Percentiles rank a stretch among this genome's conserved stretches.
phyloP scores from a whole-genome alignment of 1,140 invertebrate genomes.

The Ceratosolen fusciceps region DNA sequence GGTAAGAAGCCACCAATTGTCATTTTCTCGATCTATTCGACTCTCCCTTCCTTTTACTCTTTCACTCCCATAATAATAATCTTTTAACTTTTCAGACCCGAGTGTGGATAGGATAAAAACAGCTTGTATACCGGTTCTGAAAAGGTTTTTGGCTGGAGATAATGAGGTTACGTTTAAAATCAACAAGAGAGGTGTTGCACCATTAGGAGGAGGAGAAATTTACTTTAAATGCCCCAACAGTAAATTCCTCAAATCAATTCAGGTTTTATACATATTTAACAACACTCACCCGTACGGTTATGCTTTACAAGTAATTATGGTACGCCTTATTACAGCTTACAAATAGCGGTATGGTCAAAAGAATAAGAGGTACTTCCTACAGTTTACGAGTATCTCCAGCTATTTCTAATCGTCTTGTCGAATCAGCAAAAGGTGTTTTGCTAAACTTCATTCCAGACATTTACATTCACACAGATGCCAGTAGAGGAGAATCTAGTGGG shows the following conservation, averaged over 20 bases:
- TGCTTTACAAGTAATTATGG: constrained; percentile 5
- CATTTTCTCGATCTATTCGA: no score
- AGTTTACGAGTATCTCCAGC: constrained; percentile 91
- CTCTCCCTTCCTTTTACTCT: no score
- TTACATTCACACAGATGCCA: constrained; percentile 94
- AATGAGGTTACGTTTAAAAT: constrained; percentile 91
- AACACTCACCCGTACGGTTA: background rate
- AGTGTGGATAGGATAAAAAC: constrained; percentile 90
- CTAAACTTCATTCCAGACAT: constrained; percentile 95
- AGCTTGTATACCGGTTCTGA: constrained; percentile 84
- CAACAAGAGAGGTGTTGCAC: constrained; percentile 84
- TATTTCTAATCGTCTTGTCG: constrained; percentile 92
- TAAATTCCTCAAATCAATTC: constrained; percentile 77
- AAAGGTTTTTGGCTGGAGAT: constrained; percentile 89
- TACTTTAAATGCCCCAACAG: constrained; percentile 89
- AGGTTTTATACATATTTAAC: constrained; percentile 67
- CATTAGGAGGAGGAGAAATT: constrained; percentile 92
- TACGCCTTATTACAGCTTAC: constrained; percentile 63
- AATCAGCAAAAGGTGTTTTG: constrained; percentile 91
- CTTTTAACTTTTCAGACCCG: constrained; percentile 74
- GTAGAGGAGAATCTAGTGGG: constrained; percentile 86
- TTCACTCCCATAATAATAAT: background rate
- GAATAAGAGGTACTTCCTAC: constrained; percentile 91
- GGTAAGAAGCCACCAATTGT: no score
- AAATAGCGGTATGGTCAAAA: constrained; percentile 93